Percentiles rank a stretch among this genome's conserved stretches.
phyloP scores from a whole-genome alignment of 1,140 invertebrate species.

The Caenorhabditis latens region DNA sequence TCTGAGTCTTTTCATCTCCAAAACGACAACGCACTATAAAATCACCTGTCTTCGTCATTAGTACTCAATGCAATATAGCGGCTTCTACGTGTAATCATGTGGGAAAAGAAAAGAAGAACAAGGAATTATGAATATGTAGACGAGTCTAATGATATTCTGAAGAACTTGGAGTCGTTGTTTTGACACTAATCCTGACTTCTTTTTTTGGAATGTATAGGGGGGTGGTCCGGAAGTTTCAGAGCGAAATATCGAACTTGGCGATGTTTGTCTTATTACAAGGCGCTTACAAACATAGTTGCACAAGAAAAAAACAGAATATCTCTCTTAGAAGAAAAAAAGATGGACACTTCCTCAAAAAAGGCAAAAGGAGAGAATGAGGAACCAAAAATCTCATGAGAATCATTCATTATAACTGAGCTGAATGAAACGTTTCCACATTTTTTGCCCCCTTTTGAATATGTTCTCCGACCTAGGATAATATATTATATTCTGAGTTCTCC shows the following conservation, averaged over 20 bases:
- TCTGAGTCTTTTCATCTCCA: neutral
- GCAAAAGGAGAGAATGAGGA: slow-evolving; percentile 30
- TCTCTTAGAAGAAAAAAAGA: neutral
- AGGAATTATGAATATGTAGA: slow-evolving; percentile 29
- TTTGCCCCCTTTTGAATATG: slow-evolving; percentile 2
- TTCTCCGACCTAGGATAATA: slow-evolving; percentile 1
- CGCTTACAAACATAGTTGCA: neutral
- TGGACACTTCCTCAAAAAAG: neutral
- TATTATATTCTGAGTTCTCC: neutral
- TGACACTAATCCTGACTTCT: neutral
- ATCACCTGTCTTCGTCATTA: slow-evolving; percentile 47
- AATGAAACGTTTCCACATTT: slow-evolving; percentile 3
- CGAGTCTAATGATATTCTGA: slow-evolving; percentile 21
- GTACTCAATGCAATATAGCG: slow-evolving; percentile 44
- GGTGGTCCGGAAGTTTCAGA: slow-evolving; percentile 32
- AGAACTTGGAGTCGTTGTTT: slow-evolving; percentile 19
- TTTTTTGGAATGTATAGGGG: neutral
- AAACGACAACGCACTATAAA: neutral
- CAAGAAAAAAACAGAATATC: neutral
- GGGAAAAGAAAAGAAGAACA: neutral
- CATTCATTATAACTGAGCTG: slow-evolving; percentile 49
- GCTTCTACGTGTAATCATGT: slow-evolving; percentile 45
- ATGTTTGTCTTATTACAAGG: slow-evolving; percentile 11
- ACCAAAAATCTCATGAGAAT: slow-evolving; percentile 51
- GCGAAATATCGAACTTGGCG: slow-evolving; percentile 32